A percentile compares a stretch with the other conserved stretches of the same genome.
phyloP scores from a whole-genome alignment of 2,113 vertebrate genomes.

The Cacatua alba region DNA sequence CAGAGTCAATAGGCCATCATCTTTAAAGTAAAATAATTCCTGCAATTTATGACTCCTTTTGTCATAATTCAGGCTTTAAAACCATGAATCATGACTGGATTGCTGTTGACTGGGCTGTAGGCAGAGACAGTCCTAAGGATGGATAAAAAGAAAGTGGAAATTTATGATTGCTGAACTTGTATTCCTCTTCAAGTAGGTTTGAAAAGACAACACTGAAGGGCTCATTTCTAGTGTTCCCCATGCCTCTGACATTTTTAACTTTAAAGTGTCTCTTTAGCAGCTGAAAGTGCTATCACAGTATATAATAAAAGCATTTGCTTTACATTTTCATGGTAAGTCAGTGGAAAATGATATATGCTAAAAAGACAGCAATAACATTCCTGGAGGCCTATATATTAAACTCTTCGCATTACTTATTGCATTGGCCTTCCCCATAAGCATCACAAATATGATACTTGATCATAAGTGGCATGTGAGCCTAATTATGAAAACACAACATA shows the following conservation, averaged over 20 bases:
- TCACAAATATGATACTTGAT: background rate
- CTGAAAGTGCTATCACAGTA: background rate
- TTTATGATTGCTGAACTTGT: background rate
- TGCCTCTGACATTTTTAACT: background rate
- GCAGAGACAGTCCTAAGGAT: background rate
- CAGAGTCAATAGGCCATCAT: constrained; percentile 42
- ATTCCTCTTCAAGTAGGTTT: background rate
- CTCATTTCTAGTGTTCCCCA: background rate
- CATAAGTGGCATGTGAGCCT: background rate
- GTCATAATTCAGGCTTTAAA: constrained; percentile 48
- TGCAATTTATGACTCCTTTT: constrained; percentile 52
- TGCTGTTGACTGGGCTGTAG: constrained; percentile 25
- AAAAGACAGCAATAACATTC: background rate
- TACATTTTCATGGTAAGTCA: background rate
- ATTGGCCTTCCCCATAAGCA: background rate
- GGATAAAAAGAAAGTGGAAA: background rate
- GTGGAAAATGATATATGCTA: background rate
- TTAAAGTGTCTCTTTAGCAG: background rate
- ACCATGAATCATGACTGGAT: background rate
- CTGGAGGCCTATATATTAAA: background rate
- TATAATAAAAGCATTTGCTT: background rate
- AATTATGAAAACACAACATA: background rate
- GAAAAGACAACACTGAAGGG: background rate
- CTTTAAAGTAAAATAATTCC: constrained; percentile 63
- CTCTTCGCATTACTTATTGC: background rate